Conservation (phyloP, 2,888 invertebrate genomes). For the Lysandra coridon region DNA sequence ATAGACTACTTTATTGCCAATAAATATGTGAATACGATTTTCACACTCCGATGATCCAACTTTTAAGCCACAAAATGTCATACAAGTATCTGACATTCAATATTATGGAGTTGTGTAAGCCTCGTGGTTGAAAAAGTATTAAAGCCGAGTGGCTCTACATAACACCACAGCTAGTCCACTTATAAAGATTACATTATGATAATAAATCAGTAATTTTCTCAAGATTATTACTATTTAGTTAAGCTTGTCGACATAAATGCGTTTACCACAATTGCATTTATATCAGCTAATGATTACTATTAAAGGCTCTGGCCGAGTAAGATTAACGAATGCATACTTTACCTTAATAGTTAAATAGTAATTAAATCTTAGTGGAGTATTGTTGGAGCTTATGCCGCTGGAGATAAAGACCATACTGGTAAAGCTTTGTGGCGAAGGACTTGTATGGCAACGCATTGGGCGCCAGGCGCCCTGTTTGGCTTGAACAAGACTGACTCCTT, state of each 20-base stretch:
- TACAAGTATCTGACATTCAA: no score
- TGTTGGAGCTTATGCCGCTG: conserved; percentile 2
- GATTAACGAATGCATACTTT: conserved; percentile 22
- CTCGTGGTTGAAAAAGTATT: no score
- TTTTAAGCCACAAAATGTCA: no score
- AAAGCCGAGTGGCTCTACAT: no score
- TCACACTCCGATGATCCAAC: neutral
- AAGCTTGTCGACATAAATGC: neutral
- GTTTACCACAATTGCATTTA: neutral
- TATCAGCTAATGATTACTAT: conserved; percentile 14
- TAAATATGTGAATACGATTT: neutral
- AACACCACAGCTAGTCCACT: no score
- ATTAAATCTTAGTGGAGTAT: conserved; percentile 16
- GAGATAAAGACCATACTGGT: conserved; percentile 30
- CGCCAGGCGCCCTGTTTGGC: neutral
- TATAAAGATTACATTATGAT: neutral
- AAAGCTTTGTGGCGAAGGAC: conserved; percentile 24
- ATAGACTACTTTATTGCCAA: neutral
- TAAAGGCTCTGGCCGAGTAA: conserved; percentile 10
- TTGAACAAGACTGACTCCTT: conserved; percentile 10
- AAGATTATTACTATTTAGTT: neutral
- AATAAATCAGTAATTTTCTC: neutral
- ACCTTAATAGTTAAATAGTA: conserved; percentile 30
- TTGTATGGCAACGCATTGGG: conserved; percentile 27
- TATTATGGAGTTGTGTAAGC: no score